A percentile compares a stretch with the other conserved stretches of the same genome.
phyloP scores from a whole-genome alignment of 2,797 vertebrate genomes.

The Argya squamiceps region DNA sequence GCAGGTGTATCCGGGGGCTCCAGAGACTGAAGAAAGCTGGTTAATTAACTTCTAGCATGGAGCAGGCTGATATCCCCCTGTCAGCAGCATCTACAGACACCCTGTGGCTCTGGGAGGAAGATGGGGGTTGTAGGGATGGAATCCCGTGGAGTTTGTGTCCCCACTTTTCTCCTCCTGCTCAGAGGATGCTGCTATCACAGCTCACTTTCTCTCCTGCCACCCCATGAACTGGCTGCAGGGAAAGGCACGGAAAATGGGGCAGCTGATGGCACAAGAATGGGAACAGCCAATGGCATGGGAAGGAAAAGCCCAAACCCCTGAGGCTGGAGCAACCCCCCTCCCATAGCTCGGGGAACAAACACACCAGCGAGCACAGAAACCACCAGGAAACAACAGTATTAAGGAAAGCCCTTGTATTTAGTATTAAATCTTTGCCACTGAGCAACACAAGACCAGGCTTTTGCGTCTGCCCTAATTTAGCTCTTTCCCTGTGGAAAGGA shows the following conservation, averaged over 20 bases:
- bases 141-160: neutral
- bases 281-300: neutral
- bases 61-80: neutral
- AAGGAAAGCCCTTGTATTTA: neutral
- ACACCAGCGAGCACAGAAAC: neutral
- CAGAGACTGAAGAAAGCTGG: neutral
- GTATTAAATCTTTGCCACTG: neutral
- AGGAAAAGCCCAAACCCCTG: neutral
- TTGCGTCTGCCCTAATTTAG: neutral
- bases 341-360: neutral
- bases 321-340: neutral
- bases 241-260: neutral
- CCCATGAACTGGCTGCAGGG: neutral
- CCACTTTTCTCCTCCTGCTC: neutral
- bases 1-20: neutral
- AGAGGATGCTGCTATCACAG: neutral
- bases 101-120: neutral
- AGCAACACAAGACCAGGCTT: neutral
- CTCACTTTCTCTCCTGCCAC: neutral
- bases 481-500: slow-evolving; percentile 6
- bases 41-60: neutral
- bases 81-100: neutral
- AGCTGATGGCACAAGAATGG: neutral
- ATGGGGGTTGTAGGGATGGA: neutral
- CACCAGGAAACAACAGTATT: neutral